Conservation (phyloP, 2,797 vertebrate species). For the Bradypus variegatus region DNA sequence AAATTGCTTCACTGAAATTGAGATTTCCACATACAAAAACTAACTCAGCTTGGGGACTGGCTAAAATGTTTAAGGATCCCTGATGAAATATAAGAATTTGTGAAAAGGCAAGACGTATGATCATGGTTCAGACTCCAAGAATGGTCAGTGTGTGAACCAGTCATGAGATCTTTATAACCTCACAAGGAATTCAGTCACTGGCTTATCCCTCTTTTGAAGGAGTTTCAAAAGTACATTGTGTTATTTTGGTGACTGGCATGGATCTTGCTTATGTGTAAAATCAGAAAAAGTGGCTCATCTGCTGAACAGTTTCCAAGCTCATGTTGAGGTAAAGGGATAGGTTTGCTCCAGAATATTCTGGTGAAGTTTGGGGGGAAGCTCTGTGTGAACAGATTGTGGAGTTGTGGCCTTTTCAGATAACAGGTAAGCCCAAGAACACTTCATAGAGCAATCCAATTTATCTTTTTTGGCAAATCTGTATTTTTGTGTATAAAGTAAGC, state of each 20-base stretch:
- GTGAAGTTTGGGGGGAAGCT: not conserved
- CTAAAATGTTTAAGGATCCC: not conserved
- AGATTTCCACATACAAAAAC: not conserved
- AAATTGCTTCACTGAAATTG: constrained; percentile 25
- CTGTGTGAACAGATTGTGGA: not conserved
- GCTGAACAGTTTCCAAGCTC: not conserved
- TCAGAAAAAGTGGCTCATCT: not conserved
- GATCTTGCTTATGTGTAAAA: not conserved
- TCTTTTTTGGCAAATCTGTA: not conserved
- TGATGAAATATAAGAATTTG: not conserved
- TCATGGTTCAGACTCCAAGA: not conserved
- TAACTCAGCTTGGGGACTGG: not conserved
- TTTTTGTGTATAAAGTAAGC: not conserved
- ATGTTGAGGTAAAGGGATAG: not conserved
- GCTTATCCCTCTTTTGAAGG: not conserved
- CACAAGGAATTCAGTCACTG: not conserved
- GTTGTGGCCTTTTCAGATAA: not conserved
- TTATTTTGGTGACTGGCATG: not conserved
- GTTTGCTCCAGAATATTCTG: not conserved
- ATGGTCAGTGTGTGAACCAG: not conserved
- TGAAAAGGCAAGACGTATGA: not conserved
- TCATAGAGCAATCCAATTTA: not conserved
- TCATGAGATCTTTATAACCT: not conserved
- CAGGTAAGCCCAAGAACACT: not conserved
- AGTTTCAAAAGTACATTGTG: constrained; percentile 31